These are phyloP conservation scores for Paraplagusia blochii DNA, from an alignment of 2,113 vertebrate genomes.

Conservation along the genomic window DNA sequence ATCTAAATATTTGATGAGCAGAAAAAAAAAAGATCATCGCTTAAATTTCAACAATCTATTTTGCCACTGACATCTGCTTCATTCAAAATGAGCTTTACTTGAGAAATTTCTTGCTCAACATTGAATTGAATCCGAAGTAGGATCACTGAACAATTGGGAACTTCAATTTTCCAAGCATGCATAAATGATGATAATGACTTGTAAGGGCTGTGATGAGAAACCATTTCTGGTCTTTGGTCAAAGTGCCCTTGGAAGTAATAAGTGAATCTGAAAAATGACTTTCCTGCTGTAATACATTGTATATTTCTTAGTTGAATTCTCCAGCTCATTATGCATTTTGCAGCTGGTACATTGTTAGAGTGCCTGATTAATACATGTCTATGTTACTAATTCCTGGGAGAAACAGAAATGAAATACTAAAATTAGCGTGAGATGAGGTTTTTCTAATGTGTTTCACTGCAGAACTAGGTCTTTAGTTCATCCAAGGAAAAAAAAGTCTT, in stretches of 20 bases:
- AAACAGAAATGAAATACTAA: constrained; percentile 53
- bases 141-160: constrained; percentile 44
- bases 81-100: constrained; percentile 14
- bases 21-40: neutral
- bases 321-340: constrained; percentile 59
- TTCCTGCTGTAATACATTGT: constrained; percentile 55
- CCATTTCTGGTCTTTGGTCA: constrained; percentile 55
- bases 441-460: constrained; percentile 58
- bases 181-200: constrained; percentile 75
- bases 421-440: constrained; percentile 58
- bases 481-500: constrained; percentile 34
- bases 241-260: constrained; percentile 71
- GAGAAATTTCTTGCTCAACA: constrained; percentile 18
- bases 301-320: constrained; percentile 32
- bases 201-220: constrained; percentile 53
- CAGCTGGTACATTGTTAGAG: constrained; percentile 49
- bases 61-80: constrained; percentile 19
- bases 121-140: constrained; percentile 34
- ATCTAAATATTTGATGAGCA: neutral
- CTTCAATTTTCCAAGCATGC: constrained; percentile 41
- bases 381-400: constrained; percentile 44
- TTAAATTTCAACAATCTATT: neutral
- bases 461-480: constrained; percentile 24
- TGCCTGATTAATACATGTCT: constrained; percentile 59
- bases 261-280: constrained; percentile 59